These are phyloP conservation scores for Bovichtus diacanthus DNA, from an alignment of 2,797 vertebrate species.

Conservation along the genomic window DNA sequence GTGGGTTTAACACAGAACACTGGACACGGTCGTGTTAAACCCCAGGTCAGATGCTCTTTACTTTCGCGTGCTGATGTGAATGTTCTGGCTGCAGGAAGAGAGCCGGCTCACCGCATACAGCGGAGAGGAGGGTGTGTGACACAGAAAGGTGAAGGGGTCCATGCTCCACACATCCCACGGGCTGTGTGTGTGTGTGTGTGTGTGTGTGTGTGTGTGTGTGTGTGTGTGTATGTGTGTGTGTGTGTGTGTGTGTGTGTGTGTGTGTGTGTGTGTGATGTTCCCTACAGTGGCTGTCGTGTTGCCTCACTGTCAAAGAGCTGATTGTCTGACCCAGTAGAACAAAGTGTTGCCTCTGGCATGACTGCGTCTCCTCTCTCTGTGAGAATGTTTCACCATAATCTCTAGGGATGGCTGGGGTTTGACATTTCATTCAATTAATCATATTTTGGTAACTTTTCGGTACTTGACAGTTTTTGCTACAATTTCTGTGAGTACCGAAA, in stretches of 20 bases:
- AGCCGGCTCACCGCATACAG: not conserved
- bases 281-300: constrained; percentile 46
- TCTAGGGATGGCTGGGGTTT: not conserved
- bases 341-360: constrained; percentile 54
- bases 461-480: not conserved
- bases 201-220: too few relatives aligned
- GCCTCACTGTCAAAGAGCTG: constrained; percentile 51
- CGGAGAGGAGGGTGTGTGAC: constrained; percentile 10
- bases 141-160: constrained; percentile 41
- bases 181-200: constrained; percentile 15
- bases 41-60: not conserved
- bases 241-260: too few relatives aligned
- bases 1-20: not conserved
- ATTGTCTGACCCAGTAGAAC: constrained; percentile 56
- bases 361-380: constrained; percentile 34
- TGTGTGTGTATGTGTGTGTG: not conserved
- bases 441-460: not conserved
- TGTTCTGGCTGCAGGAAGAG: not conserved
- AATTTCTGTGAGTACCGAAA: not conserved
- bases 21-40: not conserved
- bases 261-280: constrained; percentile 23
- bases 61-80: not conserved
- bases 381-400: not conserved
- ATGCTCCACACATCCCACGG: constrained; percentile 29
- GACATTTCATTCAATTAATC: not conserved